phyloP scores from a whole-genome alignment of 2,888 invertebrate species.

The Ormyrus pomaceus region DNA sequence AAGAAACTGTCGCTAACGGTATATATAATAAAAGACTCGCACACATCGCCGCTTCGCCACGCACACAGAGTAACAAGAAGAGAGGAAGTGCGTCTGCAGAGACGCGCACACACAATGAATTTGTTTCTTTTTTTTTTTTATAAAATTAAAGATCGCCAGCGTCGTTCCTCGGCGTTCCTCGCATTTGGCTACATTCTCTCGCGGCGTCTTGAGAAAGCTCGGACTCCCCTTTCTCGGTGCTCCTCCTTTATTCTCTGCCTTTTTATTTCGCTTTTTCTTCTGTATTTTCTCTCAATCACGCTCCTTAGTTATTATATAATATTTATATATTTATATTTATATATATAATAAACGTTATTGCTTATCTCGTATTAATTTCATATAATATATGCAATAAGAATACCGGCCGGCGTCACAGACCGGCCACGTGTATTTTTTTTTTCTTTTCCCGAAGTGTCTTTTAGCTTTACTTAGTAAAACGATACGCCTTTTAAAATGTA shows the following conservation, averaged over 20 bases:
- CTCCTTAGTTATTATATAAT: neutral
- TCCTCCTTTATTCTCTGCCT: neutral
- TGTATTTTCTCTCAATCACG: constrained; percentile 21
- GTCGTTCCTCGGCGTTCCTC: neutral
- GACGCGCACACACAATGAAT: constrained; percentile 1
- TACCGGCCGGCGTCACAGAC: constrained; percentile 39
- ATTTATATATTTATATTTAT: constrained; percentile 20
- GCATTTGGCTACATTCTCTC: neutral
- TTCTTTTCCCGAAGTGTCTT: neutral
- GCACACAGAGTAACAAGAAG: constrained; percentile 30
- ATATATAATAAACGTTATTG: constrained; percentile 52
- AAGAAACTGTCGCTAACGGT: too few species aligned
- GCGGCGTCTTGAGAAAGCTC: constrained; percentile 29
- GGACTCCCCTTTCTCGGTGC: constrained; percentile 51
- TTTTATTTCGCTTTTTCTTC: neutral
- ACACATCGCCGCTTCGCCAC: constrained; percentile 16
- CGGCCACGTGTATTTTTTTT: constrained; percentile 16
- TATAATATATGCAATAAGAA: constrained; percentile 44
- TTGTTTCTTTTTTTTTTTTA: neutral
- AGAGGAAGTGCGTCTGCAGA: neutral
- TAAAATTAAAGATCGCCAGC: constrained; percentile 28
- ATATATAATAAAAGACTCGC: neutral
- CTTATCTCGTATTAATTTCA: constrained; percentile 49
- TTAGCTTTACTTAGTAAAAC: constrained; percentile 23
- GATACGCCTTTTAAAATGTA: constrained; percentile 40